phyloP scores from a whole-genome alignment of 2,888 invertebrate genomes.

The Resseliella maxima region DNA sequence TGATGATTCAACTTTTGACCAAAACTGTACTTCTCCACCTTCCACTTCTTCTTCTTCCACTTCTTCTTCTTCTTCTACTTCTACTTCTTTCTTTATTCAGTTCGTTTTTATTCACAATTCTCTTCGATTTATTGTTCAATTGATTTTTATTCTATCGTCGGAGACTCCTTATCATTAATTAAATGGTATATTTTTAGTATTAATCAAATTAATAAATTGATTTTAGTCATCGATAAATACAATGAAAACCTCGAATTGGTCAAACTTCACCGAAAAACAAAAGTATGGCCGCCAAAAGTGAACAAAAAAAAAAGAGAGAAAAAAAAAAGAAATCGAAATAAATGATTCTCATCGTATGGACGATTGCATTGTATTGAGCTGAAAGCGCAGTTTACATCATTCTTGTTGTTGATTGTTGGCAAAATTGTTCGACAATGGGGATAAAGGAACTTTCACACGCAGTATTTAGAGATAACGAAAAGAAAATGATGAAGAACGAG shows the following conservation, averaged over 20 bases:
- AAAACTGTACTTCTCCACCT: background rate
- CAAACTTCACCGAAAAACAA: background rate
- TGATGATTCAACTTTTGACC: constrained; percentile 17
- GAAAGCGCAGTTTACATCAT: background rate
- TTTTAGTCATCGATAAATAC: background rate
- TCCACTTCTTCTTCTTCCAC: background rate
- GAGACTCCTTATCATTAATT: constrained; percentile 17
- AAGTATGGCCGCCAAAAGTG: no score
- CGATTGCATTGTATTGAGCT: constrained; percentile 9
- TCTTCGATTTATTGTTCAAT: constrained; percentile 30
- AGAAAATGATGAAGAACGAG: constrained; percentile 41
- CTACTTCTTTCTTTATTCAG: no score
- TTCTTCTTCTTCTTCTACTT: background rate
- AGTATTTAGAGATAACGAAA: constrained; percentile 47
- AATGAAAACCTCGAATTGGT: constrained; percentile 11
- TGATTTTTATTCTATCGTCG: background rate
- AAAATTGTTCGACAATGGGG: background rate
- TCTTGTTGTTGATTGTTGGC: background rate
- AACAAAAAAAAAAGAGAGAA: background rate
- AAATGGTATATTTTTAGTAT: background rate
- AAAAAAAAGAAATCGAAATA: background rate
- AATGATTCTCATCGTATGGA: background rate
- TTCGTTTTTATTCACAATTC: constrained; percentile 20
- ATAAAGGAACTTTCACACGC: constrained; percentile 16
- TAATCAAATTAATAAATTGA: constrained; percentile 48